phyloP scores from a whole-genome alignment of 2,113 vertebrate genomes.

The Sardina pilchardus region DNA sequence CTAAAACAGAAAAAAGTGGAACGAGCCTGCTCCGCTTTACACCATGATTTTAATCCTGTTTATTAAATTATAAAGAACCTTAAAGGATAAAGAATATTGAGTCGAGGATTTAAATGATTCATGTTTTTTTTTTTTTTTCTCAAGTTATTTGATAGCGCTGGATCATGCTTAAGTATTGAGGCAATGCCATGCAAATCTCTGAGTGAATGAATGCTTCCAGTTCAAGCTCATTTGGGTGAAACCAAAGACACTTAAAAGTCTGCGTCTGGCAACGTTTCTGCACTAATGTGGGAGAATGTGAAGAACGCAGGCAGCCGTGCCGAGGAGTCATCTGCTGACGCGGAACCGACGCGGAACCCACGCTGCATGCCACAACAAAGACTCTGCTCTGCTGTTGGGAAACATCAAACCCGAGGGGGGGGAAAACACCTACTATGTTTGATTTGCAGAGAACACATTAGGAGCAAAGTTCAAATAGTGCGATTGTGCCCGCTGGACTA shows the following conservation, averaged over 20 bases:
- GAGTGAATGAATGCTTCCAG: slow-evolving; percentile 58
- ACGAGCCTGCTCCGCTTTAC: slow-evolving; percentile 63
- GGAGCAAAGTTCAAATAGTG: slow-evolving; percentile 2
- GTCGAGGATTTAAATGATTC: slow-evolving; percentile 76
- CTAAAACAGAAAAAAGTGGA: slow-evolving; percentile 71
- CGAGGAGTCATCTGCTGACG: background rate
- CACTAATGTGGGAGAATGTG: background rate
- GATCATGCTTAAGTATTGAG: slow-evolving; percentile 70
- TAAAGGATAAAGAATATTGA: slow-evolving; percentile 82
- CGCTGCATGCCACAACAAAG: background rate
- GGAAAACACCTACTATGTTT: slow-evolving; percentile 10
- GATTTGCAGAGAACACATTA: background rate
- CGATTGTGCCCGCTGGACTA: background rate
- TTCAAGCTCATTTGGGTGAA: slow-evolving; percentile 43
- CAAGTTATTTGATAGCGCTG: slow-evolving; percentile 74
- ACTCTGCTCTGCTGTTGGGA: background rate
- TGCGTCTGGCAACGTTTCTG: background rate
- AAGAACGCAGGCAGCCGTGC: background rate
- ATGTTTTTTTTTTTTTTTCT: slow-evolving; percentile 70
- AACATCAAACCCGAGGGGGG: background rate
- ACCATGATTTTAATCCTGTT: slow-evolving; percentile 79
- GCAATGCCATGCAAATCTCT: slow-evolving; percentile 55
- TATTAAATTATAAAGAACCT: slow-evolving; percentile 87
- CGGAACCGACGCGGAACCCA: too few species aligned
- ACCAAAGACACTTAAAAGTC: slow-evolving; percentile 10